Evolutionary conservation across 2,797 vertebrate species (phyloP), one percentile per base, ranked within the genome.

Genomic region (Syngnathus rostellatus): DNA sequence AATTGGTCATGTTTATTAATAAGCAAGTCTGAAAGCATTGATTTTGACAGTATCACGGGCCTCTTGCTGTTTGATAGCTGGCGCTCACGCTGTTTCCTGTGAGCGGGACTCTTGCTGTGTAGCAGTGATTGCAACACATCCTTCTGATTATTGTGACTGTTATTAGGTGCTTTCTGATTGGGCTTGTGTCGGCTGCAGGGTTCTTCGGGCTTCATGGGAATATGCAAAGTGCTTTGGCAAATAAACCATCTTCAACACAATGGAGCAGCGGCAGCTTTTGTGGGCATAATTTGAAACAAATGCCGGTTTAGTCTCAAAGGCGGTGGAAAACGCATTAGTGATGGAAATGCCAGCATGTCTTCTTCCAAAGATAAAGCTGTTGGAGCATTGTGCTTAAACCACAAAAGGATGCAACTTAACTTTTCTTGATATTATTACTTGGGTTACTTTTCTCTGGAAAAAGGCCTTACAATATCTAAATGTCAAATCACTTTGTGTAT

Each of bases 41-140:
- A 87, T 89, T 88, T 86, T 78, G 81, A 86, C 76, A 77, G 76
- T 65, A 73, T 81, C 84, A 68, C 77, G 77, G 79, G 77, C 68
- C 31, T 59, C 83, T 78, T 63, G 82, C 86, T 86, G 87, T 71
- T 84, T 58, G 62, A 81, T 79, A 80, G 79, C 85, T 72, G 23
- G 80, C 70, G 71, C 71, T 66, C 86, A 73, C 38, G 83, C 84
- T 83, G 88, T 61, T 88, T 75, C 54, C 69, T 81, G 80, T 45
- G 71, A 81, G 82, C 76, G 83, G 85, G 74, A 77, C 81, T 80
- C 87, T 83, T 48, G 84, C 88, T 89, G 86, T 68, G 87, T 79
- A 69, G 80, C 83, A 87, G 86, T 89, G 88, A 90, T 89, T 90
- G 88, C 87, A 89, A 87, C 85, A 87, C 86, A 88, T 88, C 87